phyloP scores from a whole-genome alignment of 2,113 vertebrate genomes.

The Ptilonorhynchus violaceus region DNA sequence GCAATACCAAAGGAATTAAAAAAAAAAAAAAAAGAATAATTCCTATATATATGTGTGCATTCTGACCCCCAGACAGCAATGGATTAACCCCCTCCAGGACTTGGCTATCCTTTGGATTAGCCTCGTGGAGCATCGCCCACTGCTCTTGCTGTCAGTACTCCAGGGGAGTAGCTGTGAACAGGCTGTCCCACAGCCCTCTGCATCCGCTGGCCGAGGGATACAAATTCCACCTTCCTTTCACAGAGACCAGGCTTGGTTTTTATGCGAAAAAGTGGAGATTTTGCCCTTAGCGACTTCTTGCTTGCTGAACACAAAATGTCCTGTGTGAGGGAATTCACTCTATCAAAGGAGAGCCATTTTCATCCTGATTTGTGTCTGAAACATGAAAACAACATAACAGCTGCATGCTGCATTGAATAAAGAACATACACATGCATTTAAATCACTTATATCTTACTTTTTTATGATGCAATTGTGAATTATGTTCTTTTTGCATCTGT shows the following conservation, averaged over 20 bases:
- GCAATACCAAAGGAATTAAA: background rate
- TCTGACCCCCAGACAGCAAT: background rate
- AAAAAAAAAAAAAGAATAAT: background rate
- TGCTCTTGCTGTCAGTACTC: background rate
- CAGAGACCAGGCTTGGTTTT: background rate
- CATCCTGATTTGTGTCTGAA: slow-evolving; percentile 78
- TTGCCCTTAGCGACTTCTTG: background rate
- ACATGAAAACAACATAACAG: slow-evolving; percentile 85
- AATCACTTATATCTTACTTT: slow-evolving; percentile 85
- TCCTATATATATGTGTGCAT: background rate
- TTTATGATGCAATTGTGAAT: slow-evolving; percentile 76
- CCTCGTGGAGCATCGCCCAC: background rate
- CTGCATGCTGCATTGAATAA: slow-evolving; percentile 84
- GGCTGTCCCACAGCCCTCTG: background rate
- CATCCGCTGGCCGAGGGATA: background rate
- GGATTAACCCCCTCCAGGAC: slow-evolving; percentile 34
- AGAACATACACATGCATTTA: slow-evolving; percentile 86
- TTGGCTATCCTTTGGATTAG: slow-evolving; percentile 11
- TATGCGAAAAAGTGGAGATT: slow-evolving; percentile 1
- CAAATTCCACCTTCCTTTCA: background rate
- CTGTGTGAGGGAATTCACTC: slow-evolving; percentile 55
- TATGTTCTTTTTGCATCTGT: slow-evolving; percentile 81
- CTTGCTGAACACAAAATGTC: slow-evolving; percentile 32
- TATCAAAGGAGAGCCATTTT: slow-evolving; percentile 70
- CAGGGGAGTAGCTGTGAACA: background rate